Base-by-base conservation (phyloP, 2,888 invertebrate species). In the Coelopa pilipes region DNA sequence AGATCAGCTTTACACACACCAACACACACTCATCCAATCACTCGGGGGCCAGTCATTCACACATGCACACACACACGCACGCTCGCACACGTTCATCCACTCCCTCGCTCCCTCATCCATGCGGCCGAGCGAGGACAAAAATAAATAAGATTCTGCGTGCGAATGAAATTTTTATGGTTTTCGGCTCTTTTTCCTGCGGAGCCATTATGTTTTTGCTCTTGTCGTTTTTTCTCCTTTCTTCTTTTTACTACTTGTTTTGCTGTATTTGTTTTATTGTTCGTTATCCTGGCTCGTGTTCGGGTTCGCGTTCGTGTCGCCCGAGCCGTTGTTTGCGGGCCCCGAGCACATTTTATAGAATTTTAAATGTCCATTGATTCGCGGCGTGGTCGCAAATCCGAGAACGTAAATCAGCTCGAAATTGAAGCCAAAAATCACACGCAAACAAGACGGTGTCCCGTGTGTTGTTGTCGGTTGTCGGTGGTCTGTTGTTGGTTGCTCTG, bases 91-190 rank as follows among this genome's bases (percentile, higher is more conserved):
- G 17, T 21, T 15, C 53, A 53, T 13, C n/a, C 13, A 53, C 3
- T 15, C n/a, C 57, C 65, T 24, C 49, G 71, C 13, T 24, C 34
- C 19, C 34, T 21, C 70, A 70, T 21, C 17, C 13, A 60, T 55
- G 12, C n/a, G 24, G n/a, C 59, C 19, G 3, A 59, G n/a, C 59
- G 59, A 15, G 9, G 3, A 34, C 34, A 34, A 34, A 34, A 34
- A 34, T 34, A 34, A 34, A 34, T 12, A 21, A 15, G 59, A 12
- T 59, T 59, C 17, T 57, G 47, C 34, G n/a, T 47, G 17, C 17
- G 65, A 45, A 46, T 65, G 57, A 57, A 57, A 57, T 12, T 57
- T 17, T 21, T 57, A 10, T 57, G 11, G 21, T 13, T 57, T 19
- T 57, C n/a, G 34, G 34, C 34, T 34, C 12, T 57, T 57, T 57